phyloP scores from a whole-genome alignment of 2,888 invertebrate genomes.

The Marasmarcha lunaedactyla region DNA sequence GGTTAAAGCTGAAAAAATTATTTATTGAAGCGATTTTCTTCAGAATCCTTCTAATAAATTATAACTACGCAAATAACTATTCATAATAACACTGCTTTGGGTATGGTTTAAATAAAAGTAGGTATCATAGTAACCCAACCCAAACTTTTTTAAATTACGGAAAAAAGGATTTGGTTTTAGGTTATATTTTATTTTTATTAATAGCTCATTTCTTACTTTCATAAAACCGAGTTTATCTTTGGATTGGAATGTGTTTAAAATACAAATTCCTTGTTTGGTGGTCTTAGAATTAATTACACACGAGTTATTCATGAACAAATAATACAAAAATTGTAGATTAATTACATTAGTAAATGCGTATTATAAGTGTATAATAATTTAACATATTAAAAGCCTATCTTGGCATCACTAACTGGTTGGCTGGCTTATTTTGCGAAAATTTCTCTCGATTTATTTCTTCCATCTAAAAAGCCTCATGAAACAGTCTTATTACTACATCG shows the following conservation, averaged over 20 bases:
- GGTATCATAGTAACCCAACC: no score
- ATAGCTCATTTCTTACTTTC: no score
- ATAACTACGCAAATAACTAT: no score
- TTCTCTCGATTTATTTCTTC: slow-evolving; percentile 42
- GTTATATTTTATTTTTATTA: neutral
- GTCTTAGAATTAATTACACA: no score
- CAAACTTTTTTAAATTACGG: no score
- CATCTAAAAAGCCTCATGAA: slow-evolving; percentile 49
- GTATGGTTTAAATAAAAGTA: no score
- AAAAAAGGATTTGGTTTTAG: no score
- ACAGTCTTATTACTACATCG: slow-evolving; percentile 23
- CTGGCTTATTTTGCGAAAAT: slow-evolving; percentile 34
- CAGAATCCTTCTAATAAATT: no score
- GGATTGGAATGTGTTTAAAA: slow-evolving; percentile 1
- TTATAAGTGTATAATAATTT: slow-evolving; percentile 4
- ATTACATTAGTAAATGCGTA: neutral
- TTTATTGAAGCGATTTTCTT: slow-evolving; percentile 7
- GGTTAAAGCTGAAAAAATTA: slow-evolving; percentile 59
- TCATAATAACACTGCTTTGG: no score
- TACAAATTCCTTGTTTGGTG: neutral
- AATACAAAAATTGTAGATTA: no score
- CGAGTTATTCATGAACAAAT: no score
- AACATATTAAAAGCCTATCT: slow-evolving; percentile 13
- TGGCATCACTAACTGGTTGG: slow-evolving; percentile 33
- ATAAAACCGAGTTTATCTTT: no score